Conservation (phyloP, 2,888 invertebrate species). For the Tetranychus truncatus region DNA sequence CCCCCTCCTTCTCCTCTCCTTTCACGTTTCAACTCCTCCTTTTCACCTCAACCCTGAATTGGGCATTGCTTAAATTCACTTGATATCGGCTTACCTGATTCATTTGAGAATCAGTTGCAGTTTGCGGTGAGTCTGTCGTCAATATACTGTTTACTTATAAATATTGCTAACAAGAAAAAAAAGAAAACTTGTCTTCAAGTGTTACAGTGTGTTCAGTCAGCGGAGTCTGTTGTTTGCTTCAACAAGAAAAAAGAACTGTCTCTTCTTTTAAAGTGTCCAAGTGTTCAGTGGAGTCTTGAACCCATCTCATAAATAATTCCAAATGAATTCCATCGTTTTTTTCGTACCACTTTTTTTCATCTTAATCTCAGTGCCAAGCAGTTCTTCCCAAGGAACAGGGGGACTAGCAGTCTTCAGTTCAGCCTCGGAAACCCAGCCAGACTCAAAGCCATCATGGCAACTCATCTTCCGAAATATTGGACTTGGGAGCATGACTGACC, state of each 20-base stretch:
- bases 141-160: no score
- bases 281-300: neutral
- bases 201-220: no score
- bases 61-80: neutral
- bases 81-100: neutral
- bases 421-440: conserved; percentile 7
- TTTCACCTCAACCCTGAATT: neutral
- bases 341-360: neutral
- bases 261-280: no score
- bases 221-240: no score
- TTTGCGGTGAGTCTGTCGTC: neutral
- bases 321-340: neutral
- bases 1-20: neutral
- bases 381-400: neutral
- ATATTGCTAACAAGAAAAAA: no score
- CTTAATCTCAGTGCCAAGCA: conserved; percentile 9
- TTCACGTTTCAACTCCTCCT: neutral
- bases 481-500: neutral
- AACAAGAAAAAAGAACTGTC: no score
- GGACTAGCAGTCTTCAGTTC: conserved; percentile 5
- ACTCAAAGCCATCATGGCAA: conserved; percentile 1
- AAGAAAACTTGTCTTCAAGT: no score
- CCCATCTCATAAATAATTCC: neutral
- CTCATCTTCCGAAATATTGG: conserved; percentile 3
- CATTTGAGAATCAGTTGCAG: neutral